A percentile compares a stretch with the other conserved stretches of the same genome.
Evolutionary conservation across 1,140 invertebrate species (phyloP).

Genomic region (Archegozetes longisetosus): DNA sequence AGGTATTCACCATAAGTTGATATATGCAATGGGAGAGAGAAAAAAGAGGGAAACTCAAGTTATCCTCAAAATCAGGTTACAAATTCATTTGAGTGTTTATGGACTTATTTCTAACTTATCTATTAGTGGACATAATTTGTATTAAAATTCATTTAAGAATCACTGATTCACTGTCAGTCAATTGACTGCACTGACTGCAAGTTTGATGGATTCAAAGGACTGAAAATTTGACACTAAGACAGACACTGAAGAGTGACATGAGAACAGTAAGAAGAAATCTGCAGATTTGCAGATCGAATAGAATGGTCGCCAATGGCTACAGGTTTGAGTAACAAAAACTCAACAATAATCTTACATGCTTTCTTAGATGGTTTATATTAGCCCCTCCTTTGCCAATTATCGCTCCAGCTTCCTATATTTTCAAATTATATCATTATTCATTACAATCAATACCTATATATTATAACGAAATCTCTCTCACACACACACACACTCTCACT

Average conservation of each 20-base stretch:
- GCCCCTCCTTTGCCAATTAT: constrained; percentile 89
- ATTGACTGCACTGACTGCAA: too few relatives aligned
- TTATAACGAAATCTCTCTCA: too few relatives aligned
- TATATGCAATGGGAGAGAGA: neutral
- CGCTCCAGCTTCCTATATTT: constrained; percentile 52
- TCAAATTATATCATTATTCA: too few relatives aligned
- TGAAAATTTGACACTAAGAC: neutral
- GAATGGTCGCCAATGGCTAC: constrained; percentile 1
- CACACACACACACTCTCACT: too few relatives aligned
- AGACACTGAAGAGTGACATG: neutral
- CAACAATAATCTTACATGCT: constrained; percentile 27
- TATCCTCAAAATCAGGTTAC: neutral
- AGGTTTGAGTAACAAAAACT: neutral
- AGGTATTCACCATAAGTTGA: neutral
- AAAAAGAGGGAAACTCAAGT: neutral
- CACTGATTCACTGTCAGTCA: too few relatives aligned
- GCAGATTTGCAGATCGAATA: neutral
- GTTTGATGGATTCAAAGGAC: too few relatives aligned
- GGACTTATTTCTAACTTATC: neutral
- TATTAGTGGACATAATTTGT: neutral
- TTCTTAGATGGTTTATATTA: constrained; percentile 95
- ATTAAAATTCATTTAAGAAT: too few relatives aligned
- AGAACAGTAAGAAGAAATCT: neutral
- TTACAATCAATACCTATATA: too few relatives aligned
- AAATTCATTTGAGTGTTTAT: neutral